Conservation (phyloP, 1,140 invertebrate species). For the Rhizoglyphus robini region DNA sequence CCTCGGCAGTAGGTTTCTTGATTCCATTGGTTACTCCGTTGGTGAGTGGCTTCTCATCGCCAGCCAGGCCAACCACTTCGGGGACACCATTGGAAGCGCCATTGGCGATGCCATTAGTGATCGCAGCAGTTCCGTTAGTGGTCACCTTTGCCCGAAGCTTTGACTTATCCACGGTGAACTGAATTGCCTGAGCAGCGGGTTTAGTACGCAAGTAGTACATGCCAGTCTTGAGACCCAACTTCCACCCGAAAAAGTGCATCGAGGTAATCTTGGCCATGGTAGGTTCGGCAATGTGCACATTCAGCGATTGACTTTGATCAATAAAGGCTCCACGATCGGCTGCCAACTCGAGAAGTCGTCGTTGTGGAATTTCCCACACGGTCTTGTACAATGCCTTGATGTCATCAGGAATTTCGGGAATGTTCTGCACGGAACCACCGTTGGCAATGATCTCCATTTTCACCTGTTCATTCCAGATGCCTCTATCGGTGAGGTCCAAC, state of each 20-base stretch:
- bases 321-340: slow-evolving; percentile 94
- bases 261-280: slow-evolving; percentile 86
- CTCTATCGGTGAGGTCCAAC: slow-evolving; percentile 74
- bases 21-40: neutral
- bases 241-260: slow-evolving; percentile 98
- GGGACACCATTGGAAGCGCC: neutral
- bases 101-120: neutral
- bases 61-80: neutral
- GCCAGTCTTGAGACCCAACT: slow-evolving; percentile 83
- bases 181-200: slow-evolving; percentile 85
- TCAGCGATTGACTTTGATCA: slow-evolving; percentile 95
- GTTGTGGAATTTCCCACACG: slow-evolving; percentile 96
- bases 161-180: slow-evolving; percentile 92
- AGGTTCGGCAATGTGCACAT: slow-evolving; percentile 88
- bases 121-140: neutral
- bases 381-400: slow-evolving; percentile 90
- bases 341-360: slow-evolving; percentile 87
- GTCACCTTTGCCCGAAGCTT: slow-evolving; percentile 39
- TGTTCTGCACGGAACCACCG: slow-evolving; percentile 85
- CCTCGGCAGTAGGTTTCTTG: slow-evolving; percentile 46
- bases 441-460: slow-evolving; percentile 83
- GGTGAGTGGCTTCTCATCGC: neutral
- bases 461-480: slow-evolving; percentile 91
- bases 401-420: slow-evolving; percentile 71
- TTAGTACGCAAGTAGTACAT: slow-evolving; percentile 98